These are phyloP conservation scores for Enteromius argenteus DNA, from an alignment of 2,797 vertebrate genomes.

Conservation along the genomic window DNA sequence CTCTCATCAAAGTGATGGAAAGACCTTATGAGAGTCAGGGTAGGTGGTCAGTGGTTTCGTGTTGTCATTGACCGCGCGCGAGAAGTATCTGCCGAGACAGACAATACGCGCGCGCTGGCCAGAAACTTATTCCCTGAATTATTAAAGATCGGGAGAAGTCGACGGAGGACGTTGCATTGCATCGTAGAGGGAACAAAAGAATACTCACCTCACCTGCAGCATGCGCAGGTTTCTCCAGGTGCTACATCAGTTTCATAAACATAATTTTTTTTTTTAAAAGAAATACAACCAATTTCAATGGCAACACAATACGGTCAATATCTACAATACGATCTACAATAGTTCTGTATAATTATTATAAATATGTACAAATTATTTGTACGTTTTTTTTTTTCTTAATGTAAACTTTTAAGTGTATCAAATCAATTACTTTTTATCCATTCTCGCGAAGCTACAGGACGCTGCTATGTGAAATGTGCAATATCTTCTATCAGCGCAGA, in stretches of 20 bases:
- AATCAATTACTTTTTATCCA: background rate
- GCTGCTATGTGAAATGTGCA: background rate
- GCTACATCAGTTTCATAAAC: background rate
- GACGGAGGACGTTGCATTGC: slow-evolving; percentile 47
- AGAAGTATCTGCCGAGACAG: slow-evolving; percentile 43
- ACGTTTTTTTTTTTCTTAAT: background rate
- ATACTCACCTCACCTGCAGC: background rate
- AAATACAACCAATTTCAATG: background rate
- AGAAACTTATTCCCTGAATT: slow-evolving; percentile 49
- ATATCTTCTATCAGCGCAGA: background rate
- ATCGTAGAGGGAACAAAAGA: background rate
- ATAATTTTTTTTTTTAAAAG: background rate
- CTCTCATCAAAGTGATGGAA: slow-evolving; percentile 41
- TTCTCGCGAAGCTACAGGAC: background rate
- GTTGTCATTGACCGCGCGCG: slow-evolving; percentile 50
- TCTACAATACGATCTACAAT: too few relatives aligned
- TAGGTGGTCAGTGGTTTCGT: slow-evolving; percentile 49
- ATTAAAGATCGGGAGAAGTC: slow-evolving; percentile 48
- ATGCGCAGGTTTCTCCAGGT: background rate
- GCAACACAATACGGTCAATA: background rate
- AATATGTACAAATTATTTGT: background rate
- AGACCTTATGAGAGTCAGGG: slow-evolving; percentile 43
- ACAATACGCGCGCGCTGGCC: slow-evolving; percentile 34
- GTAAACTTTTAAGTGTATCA: background rate
- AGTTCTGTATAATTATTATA: background rate